Evolutionary conservation across 2,113 vertebrate species (phyloP), one percentile per base, ranked within the genome.

Genomic region (Antechinus stuartii): DNA sequence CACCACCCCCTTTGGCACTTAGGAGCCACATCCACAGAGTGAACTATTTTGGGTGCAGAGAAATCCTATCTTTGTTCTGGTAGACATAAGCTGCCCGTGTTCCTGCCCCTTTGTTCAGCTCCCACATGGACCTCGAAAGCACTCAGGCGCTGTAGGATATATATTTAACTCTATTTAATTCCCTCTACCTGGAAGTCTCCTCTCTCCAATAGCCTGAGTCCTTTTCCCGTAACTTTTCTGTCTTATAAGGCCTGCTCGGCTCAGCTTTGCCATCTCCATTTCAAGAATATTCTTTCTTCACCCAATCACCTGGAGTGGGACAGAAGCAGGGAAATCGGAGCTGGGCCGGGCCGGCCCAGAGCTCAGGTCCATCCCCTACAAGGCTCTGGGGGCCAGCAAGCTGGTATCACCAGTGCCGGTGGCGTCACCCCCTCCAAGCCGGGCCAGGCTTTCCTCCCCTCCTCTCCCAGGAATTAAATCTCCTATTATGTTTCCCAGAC

Each of bases 401-500:
- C 68, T 42, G 90, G 54, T 11, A 2, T 61, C 97, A 94, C 1
- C 53, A 91, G 97, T 93, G 95, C 95, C 97, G 97, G 68, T 84
- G 68, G 68, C 68, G 68, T 84, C 68, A 84, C 68, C 68, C 68
- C n/a, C n/a, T 84, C 68, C 68, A 42, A 84, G 68, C 68, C 0
- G n/a, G 68, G 68, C n/a, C 68, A 42, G n/a, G 68, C 68, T 84
- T 84, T 84, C 68, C n/a, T 42, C 68, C 68, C 68, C 68, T 84
- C n/a, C 68, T 84, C 68, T 23, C 68, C 35, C n/a, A 42, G 68
- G 97, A 68, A 98, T 97, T 98, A 98, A 97, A 0, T 92, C 98
- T 96, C 95, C 97, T 98, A 96, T 98, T 98, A 95, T 97, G 91
- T 94, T 98, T 96, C 97, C 93, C 90, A 95, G 94, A 93, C 96